phyloP scores from a whole-genome alignment of 2,797 vertebrate species.

The Lepilemur septentrionalis region DNA sequence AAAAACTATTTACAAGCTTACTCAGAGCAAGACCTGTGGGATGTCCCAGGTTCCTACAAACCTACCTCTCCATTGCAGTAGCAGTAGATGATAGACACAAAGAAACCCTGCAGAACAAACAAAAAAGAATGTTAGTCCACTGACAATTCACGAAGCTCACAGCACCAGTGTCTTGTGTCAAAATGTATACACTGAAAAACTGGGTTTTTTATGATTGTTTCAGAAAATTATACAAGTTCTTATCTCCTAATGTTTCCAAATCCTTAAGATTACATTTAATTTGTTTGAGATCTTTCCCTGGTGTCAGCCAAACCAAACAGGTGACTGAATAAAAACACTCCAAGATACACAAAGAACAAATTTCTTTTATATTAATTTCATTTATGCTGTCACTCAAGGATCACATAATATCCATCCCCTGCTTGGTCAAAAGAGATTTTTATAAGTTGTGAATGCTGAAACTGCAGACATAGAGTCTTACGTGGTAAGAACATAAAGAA shows the following conservation, averaged over 20 bases:
- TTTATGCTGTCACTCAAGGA: not conserved
- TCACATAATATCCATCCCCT: not conserved
- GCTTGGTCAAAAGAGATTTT: not conserved
- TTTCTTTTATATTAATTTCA: not conserved
- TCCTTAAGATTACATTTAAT: not conserved
- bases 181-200: not conserved
- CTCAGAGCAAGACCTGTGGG: not conserved
- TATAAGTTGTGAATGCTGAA: not conserved
- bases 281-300: not conserved
- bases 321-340: not conserved
- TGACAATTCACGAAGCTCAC: not conserved
- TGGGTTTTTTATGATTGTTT: not conserved
- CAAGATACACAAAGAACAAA: not conserved
- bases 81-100: constrained; percentile 95
- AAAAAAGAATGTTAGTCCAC: not conserved
- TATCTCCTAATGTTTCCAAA: not conserved
- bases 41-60: not conserved
- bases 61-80: constrained; percentile 95
- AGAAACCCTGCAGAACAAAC: constrained; percentile 89
- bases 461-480: not conserved
- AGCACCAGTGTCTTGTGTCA: not conserved
- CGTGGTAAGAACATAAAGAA: not conserved
- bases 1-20: not conserved
- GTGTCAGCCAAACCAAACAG: not conserved
- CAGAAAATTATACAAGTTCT: not conserved